A percentile compares a stretch with the other conserved stretches of the same genome.
Evolutionary conservation across 2,797 vertebrate genomes (phyloP).

Genomic region (Bradypodion pumilum): DNA sequence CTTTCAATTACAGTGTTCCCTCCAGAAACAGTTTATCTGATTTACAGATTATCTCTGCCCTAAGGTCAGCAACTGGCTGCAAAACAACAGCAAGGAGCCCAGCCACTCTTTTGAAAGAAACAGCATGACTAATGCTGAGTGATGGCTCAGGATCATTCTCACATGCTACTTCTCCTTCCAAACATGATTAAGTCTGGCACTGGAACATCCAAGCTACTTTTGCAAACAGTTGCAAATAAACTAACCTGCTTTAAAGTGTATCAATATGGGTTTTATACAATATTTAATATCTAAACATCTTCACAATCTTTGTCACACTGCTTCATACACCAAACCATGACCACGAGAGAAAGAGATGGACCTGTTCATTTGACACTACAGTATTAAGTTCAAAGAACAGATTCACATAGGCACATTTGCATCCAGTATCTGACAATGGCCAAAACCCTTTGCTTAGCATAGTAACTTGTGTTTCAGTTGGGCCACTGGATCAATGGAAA

Average conservation of each 20-base stretch:
- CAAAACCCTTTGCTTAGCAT: no score
- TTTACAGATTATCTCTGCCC: conserved; percentile 26
- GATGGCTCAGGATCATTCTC: neutral
- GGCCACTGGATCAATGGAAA: no score
- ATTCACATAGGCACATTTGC: neutral
- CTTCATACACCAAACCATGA: neutral
- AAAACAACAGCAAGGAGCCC: neutral
- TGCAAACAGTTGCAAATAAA: neutral
- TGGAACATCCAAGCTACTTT: neutral
- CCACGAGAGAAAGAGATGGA: no score
- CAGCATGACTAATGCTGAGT: neutral
- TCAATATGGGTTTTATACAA: no score
- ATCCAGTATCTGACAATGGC: neutral
- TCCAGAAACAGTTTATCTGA: conserved; percentile 22
- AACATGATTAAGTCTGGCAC: neutral
- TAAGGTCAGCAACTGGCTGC: conserved; percentile 3
- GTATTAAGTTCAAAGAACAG: neutral
- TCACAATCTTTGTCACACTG: neutral
- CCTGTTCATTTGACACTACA: neutral
- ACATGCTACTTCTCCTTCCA: neutral
- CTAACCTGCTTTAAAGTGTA: neutral
- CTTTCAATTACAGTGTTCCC: conserved; percentile 12
- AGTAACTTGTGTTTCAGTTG: no score
- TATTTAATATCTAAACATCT: neutral
- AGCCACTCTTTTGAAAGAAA: neutral